Evolutionary conservation across 2,888 invertebrate genomes (phyloP), one percentile per base, ranked within the genome.

Genomic region (Tholera decimalis): DNA sequence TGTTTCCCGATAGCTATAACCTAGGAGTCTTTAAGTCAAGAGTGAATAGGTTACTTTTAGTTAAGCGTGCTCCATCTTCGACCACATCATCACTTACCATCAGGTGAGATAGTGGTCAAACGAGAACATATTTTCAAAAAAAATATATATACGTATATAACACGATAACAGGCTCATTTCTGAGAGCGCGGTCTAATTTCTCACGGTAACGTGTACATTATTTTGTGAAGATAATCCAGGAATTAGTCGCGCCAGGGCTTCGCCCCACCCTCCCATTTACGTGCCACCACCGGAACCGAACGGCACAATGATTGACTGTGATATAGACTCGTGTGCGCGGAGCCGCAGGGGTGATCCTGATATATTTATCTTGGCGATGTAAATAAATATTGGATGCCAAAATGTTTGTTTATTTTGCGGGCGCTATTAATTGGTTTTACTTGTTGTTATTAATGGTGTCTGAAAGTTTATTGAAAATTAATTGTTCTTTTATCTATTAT

Each of bases 251-350:
- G 77, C 67, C 54, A 53, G 46, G 69, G 82, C 62, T 64, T 64
- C 67, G 59, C 73, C 60, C 91, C 91, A 84, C 91, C 91, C 90
- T 88, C 77, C 73, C 86, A 83, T 86, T 91, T 90, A 91, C 50
- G 72, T 44, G 59, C 58, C 63, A 44, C 50, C 60, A 73, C 88
- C 93, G 92, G 92, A 93, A 90, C 87, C 77, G 77, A 90, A 89
- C 84, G 89, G 84, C 89, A 86, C 83, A 88, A 89, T 93, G 93
- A 93, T 92, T 88, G 92, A 92, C 92, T 92, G 88, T 74, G 85
- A 87, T 88, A 89, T 88, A 79, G 82, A 87, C 77, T 82, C 75
- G 79, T 28, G 43, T 15, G 33, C 30, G 35, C 41, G 20, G 57
- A 50, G 71, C 79, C 18, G 11, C 47, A 11, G 47, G 47, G 28